Conservation (phyloP, 2,888 invertebrate genomes). For the Aporophyla nigra region DNA sequence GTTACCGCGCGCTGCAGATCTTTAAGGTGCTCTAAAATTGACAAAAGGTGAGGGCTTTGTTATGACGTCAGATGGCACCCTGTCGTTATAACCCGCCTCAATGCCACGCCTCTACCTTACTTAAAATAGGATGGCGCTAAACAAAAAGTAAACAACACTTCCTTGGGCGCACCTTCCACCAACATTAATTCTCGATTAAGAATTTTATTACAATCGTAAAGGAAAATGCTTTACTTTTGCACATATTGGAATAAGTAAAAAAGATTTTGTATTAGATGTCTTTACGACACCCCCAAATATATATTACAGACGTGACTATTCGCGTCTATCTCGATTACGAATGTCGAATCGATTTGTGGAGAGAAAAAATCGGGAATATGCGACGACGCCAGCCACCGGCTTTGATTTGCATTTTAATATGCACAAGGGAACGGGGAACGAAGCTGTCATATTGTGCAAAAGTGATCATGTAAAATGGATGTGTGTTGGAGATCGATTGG, state of each 20-base stretch:
- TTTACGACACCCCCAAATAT: constrained; percentile 83
- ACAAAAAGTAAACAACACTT: constrained; percentile 59
- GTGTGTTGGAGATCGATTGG: constrained; percentile 60
- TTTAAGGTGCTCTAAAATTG: constrained; percentile 60
- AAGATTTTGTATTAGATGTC: constrained; percentile 82
- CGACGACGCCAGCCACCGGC: constrained; percentile 70
- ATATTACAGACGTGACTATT: constrained; percentile 86
- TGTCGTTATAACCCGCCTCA: constrained; percentile 61
- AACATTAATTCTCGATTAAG: constrained; percentile 84
- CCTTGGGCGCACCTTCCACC: constrained; percentile 63
- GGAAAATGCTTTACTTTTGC: constrained; percentile 76
- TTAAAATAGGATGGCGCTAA: constrained; percentile 54
- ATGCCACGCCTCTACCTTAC: constrained; percentile 56
- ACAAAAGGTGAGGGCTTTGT: constrained; percentile 58
- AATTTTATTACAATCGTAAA: constrained; percentile 77
- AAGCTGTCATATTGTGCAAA: constrained; percentile 84
- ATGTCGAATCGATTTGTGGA: constrained; percentile 78
- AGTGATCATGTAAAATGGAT: constrained; percentile 71
- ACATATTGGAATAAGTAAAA: constrained; percentile 85
- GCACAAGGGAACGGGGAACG: constrained; percentile 81
- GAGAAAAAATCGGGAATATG: constrained; percentile 72
- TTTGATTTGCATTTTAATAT: constrained; percentile 90
- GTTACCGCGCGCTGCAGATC: constrained; percentile 58
- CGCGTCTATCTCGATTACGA: constrained; percentile 79
- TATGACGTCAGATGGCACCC: constrained; percentile 60